Percentiles rank a stretch among this genome's conserved stretches.
These are phyloP conservation scores for Anabas testudineus DNA, from an alignment of 2,797 vertebrate genomes.

Conservation along the genomic window DNA sequence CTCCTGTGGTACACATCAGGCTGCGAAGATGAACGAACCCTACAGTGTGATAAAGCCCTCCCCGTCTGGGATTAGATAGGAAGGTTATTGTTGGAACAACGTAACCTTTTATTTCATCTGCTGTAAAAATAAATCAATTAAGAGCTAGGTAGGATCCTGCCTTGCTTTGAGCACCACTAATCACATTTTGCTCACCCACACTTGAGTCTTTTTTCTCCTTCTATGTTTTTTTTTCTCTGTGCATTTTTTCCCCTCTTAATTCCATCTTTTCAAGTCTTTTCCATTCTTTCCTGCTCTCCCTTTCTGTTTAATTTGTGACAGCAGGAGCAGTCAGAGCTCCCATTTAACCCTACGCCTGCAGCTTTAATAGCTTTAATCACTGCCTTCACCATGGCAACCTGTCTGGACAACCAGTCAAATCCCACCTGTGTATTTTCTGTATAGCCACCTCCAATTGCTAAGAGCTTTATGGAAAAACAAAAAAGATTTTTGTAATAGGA, in stretches of 20 bases:
- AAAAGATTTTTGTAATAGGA: slow-evolving; percentile 16
- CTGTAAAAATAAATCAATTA: slow-evolving; percentile 80
- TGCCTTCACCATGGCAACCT: slow-evolving; percentile 78
- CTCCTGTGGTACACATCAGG: slow-evolving; percentile 53
- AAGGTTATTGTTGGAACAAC: slow-evolving; percentile 75
- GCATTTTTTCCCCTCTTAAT: slow-evolving; percentile 44
- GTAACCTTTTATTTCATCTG: slow-evolving; percentile 78
- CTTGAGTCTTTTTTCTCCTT: slow-evolving; percentile 18
- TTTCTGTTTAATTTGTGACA: slow-evolving; percentile 75
- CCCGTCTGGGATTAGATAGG: slow-evolving; percentile 68
- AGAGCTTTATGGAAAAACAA: slow-evolving; percentile 23
- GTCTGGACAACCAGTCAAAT: slow-evolving; percentile 70
- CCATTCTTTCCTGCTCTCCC: slow-evolving; percentile 35
- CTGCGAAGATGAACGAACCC: slow-evolving; percentile 68
- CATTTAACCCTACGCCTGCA: slow-evolving; percentile 76
- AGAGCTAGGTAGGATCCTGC: slow-evolving; percentile 59
- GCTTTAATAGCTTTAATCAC: slow-evolving; percentile 80
- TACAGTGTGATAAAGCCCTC: slow-evolving; percentile 69
- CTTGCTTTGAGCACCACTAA: slow-evolving; percentile 70
- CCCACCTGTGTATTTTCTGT: slow-evolving; percentile 59
- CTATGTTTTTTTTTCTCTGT: slow-evolving; percentile 14
- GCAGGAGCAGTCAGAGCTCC: slow-evolving; percentile 75
- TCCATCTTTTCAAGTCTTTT: slow-evolving; percentile 50
- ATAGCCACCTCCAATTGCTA: slow-evolving; percentile 34
- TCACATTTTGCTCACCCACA: slow-evolving; percentile 70